Conservation (phyloP, 2,113 vertebrate species). For the Tupaia tana region DNA sequence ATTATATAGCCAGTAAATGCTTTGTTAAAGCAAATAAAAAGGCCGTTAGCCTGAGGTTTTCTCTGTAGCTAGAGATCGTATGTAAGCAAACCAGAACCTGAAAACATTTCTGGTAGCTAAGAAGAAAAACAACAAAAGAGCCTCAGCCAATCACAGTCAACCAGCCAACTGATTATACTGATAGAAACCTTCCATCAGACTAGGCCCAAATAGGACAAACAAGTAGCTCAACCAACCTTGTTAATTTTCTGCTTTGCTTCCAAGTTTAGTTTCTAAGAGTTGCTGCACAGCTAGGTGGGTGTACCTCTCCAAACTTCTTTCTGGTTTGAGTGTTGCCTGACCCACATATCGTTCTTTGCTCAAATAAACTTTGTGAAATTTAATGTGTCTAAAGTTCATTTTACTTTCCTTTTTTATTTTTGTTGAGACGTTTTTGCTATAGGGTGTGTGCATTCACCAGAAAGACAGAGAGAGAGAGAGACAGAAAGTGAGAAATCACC, state of each 20-base stretch:
- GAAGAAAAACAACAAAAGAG: neutral
- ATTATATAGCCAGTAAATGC: neutral
- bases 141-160: neutral
- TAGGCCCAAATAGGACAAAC: neutral
- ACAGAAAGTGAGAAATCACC: no score
- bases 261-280: neutral
- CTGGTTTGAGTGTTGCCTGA: neutral
- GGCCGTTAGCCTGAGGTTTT: neutral
- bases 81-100: neutral
- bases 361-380: neutral
- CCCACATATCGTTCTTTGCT: neutral
- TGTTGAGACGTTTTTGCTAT: no score
- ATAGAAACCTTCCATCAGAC: neutral
- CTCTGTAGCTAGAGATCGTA: neutral
- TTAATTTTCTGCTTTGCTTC: neutral
- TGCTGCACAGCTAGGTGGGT: neutral
- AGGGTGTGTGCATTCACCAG: no score
- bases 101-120: neutral
- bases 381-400: neutral
- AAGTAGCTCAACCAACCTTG: neutral
- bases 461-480: no score
- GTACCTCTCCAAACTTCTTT: neutral
- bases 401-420: no score
- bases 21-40: neutral
- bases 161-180: neutral